Conservation (phyloP, 30 jellyfish, hydroid and myxozoan genomes). For the Chrysaora quinquecirrha region DNA sequence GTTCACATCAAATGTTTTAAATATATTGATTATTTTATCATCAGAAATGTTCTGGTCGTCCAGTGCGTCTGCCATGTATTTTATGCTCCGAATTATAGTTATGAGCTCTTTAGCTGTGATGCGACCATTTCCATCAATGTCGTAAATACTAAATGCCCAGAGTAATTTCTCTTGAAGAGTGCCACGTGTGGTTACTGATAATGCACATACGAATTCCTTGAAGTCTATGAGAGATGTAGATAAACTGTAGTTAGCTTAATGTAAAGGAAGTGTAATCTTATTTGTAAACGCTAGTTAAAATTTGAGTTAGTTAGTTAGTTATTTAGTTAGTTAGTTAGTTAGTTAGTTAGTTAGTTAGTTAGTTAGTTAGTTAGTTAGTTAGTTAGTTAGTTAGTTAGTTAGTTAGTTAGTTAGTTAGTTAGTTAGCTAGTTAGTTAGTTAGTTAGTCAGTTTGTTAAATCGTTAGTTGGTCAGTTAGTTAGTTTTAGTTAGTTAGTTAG, state of each 20-base stretch:
- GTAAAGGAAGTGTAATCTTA: too few relatives aligned
- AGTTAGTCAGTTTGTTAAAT: too few relatives aligned
- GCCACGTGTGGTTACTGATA: conserved; percentile 90
- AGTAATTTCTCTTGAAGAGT: conserved; percentile 78
- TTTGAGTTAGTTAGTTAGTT: too few relatives aligned
- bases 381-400: too few relatives aligned
- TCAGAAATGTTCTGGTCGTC: conserved; percentile 69
- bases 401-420: too few relatives aligned
- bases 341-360: too few relatives aligned
- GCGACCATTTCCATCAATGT: conserved; percentile 92
- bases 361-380: too few relatives aligned
- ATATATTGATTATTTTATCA: conserved; percentile 60
- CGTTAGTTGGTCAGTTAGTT: too few relatives aligned
- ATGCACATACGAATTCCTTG: conserved; percentile 87
- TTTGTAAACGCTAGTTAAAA: too few relatives aligned
- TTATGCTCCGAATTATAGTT: conserved; percentile 62
- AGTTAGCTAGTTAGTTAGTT: too few relatives aligned
- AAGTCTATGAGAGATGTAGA: conserved; percentile 50
- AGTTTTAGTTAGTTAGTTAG: too few relatives aligned
- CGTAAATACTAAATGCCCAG: conserved; percentile 91
- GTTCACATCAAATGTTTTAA: conserved; percentile 70
- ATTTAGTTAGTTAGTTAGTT: too few relatives aligned
- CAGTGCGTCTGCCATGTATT: conserved; percentile 73
- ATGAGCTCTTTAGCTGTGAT: conserved; percentile 74
- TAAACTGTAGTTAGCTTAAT: not conserved